phyloP scores from a whole-genome alignment of 2,797 vertebrate genomes.

The Platyrinchus mystaceus region DNA sequence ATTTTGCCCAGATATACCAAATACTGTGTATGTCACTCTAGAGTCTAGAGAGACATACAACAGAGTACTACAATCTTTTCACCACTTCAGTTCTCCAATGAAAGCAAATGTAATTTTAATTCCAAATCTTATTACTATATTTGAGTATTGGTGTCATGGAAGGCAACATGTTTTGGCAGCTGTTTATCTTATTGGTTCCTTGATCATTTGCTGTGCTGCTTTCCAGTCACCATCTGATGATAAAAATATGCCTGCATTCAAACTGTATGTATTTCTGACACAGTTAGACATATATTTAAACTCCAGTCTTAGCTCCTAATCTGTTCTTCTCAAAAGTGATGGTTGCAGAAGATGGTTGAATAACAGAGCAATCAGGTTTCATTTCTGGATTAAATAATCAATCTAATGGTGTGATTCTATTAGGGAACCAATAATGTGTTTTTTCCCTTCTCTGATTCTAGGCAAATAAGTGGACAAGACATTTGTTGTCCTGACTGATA shows the following conservation, averaged over 20 bases:
- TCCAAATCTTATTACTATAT: constrained; percentile 10
- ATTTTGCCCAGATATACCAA: not conserved
- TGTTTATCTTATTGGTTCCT: constrained; percentile 22
- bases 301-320: not conserved
- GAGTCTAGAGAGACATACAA: not conserved
- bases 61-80: not conserved
- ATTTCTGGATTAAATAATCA: constrained; percentile 51
- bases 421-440: constrained; percentile 31
- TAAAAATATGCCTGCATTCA: constrained; percentile 17
- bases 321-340: constrained; percentile 24
- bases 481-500: constrained; percentile 11
- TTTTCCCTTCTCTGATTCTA: constrained; percentile 22
- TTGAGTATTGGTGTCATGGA: constrained; percentile 44
- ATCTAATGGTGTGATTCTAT: constrained; percentile 11
- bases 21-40: not conserved
- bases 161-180: constrained; percentile 5
- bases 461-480: constrained; percentile 28
- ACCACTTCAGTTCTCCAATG: not conserved
- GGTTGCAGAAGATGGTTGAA: constrained; percentile 20
- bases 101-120: constrained; percentile 42
- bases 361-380: constrained; percentile 50
- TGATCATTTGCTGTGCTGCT: not conserved
- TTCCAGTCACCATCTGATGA: not conserved
- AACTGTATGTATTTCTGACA: constrained; percentile 33
- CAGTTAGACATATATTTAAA: constrained; percentile 1